phyloP scores from a whole-genome alignment of 2,888 invertebrate species.

The Cataglyphis cursor region DNA sequence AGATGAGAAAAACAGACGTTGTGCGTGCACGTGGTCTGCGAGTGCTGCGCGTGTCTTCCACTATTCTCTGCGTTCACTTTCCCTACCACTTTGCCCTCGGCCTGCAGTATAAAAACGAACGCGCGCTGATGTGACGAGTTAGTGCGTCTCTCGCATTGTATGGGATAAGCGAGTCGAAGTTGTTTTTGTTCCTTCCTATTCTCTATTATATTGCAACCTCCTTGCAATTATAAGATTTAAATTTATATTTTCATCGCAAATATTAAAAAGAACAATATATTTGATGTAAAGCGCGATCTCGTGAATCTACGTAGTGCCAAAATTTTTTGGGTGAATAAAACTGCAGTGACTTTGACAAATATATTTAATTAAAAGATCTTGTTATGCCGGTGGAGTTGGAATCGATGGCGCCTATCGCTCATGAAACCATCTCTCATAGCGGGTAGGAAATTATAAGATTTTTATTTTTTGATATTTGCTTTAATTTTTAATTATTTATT shows the following conservation, averaged over 20 bases:
- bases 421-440: slow-evolving; percentile 70
- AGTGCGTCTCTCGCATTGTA: slow-evolving; percentile 75
- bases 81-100: slow-evolving; percentile 53
- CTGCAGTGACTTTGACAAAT: not conserved
- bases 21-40: slow-evolving; percentile 83
- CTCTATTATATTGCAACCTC: not conserved
- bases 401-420: slow-evolving; percentile 73
- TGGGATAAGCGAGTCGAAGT: not conserved
- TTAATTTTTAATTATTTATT: not conserved
- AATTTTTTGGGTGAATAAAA: slow-evolving; percentile 15
- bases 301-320: not conserved
- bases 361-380: not conserved
- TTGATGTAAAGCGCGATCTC: not conserved
- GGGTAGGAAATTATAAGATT: slow-evolving; percentile 70
- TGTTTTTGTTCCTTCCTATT: not conserved
- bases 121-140: slow-evolving; percentile 64
- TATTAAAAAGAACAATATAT: not conserved
- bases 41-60: slow-evolving; percentile 74
- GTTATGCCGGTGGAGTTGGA: slow-evolving; percentile 82
- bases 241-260: not conserved
- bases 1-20: slow-evolving; percentile 73
- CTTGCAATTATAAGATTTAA: not conserved
- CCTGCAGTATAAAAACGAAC: slow-evolving; percentile 79
- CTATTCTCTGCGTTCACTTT: slow-evolving; percentile 51
- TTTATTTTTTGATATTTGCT: not conserved